These are phyloP conservation scores for Morone chrysops DNA, from an alignment of 2,113 vertebrate genomes.

Conservation along the genomic window DNA sequence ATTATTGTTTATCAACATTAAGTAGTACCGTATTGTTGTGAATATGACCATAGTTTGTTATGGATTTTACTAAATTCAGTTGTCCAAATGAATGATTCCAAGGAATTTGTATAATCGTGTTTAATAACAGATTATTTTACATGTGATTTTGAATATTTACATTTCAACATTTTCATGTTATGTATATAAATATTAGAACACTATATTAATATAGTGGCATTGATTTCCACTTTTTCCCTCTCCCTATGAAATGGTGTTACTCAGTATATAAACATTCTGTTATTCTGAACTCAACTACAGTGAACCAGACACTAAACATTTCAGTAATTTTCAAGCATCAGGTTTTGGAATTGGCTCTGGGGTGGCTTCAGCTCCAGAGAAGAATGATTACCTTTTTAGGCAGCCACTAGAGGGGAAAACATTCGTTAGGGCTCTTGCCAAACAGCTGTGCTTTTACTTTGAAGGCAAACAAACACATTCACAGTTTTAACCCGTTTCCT, in stretches of 20 bases:
- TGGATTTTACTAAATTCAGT: neutral
- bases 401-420: conserved; percentile 12
- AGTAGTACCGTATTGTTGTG: neutral
- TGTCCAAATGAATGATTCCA: neutral
- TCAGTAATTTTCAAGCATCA: conserved; percentile 32
- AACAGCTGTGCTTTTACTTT: conserved; percentile 42
- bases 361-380: conserved; percentile 15
- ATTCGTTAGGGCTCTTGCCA: conserved; percentile 10
- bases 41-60: neutral
- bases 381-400: conserved; percentile 78
- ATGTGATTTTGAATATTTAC: neutral
- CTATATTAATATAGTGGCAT: neutral
- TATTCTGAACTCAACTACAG: neutral
- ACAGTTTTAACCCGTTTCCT: neutral
- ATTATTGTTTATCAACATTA: neutral
- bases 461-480: conserved; percentile 18
- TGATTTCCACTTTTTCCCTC: neutral
- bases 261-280: neutral
- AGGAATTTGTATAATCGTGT: neutral
- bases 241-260: neutral
- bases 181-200: no score
- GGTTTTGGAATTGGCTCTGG: conserved; percentile 28
- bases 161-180: no score
- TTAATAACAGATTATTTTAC: neutral
- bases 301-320: neutral